phyloP scores from a whole-genome alignment of 2,797 vertebrate species.

The Naso thynnoides region DNA sequence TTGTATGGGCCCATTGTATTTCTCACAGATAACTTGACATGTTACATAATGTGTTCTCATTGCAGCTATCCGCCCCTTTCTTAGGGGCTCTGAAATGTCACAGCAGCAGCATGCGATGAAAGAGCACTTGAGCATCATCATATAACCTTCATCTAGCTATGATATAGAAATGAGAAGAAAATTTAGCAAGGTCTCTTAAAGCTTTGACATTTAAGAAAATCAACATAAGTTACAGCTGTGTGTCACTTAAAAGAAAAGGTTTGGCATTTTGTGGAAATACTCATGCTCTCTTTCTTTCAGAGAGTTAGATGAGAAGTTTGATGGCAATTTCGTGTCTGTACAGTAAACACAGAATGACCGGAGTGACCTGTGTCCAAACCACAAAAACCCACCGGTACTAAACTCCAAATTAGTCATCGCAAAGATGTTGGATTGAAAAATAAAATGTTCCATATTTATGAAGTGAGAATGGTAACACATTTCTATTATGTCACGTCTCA shows the following conservation, averaged over 20 bases:
- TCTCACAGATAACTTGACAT: slow-evolving; percentile 60
- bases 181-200: not conserved
- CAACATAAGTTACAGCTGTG: not conserved
- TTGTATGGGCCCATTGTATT: slow-evolving; percentile 53
- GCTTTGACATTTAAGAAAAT: not conserved
- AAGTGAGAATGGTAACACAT: not conserved
- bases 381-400: too few species aligned
- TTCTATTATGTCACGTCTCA: not conserved
- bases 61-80: slow-evolving; percentile 43
- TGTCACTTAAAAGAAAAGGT: not conserved
- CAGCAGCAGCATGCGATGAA: slow-evolving; percentile 40
- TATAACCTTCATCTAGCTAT: slow-evolving; percentile 17
- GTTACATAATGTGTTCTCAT: slow-evolving; percentile 68
- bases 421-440: too few species aligned
- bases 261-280: not conserved
- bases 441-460: too few species aligned
- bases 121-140: slow-evolving; percentile 28
- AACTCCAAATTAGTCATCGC: too few species aligned
- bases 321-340: not conserved
- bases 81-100: slow-evolving; percentile 59
- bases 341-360: too few species aligned
- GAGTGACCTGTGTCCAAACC: not conserved
- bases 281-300: not conserved
- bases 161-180: not conserved
- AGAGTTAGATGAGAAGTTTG: not conserved